Percentiles rank a stretch among this genome's conserved stretches.
These are phyloP conservation scores for Melitaea cinxia DNA, from an alignment of 1,140 invertebrate genomes.

Conservation along the genomic window DNA sequence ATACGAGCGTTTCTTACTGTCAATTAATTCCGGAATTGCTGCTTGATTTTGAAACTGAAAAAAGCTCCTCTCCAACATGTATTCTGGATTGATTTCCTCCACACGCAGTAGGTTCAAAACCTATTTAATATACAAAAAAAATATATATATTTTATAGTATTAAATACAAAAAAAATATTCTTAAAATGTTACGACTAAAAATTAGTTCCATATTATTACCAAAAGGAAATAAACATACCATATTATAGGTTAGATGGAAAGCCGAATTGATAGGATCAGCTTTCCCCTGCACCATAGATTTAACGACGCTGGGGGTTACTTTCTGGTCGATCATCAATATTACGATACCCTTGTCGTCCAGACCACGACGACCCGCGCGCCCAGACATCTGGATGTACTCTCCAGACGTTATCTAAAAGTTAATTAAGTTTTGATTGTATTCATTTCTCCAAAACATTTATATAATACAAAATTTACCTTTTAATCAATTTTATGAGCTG, in stretches of 20 bases:
- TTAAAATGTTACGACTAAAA: too few relatives aligned
- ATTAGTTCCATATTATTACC: too few relatives aligned
- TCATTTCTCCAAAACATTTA: too few relatives aligned
- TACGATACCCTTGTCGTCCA: slow-evolving; percentile 99
- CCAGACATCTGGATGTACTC: slow-evolving; percentile 99
- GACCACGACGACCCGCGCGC: slow-evolving; percentile 96
- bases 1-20: slow-evolving; percentile 84
- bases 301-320: slow-evolving; percentile 92
- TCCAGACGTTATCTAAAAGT: slow-evolving; percentile 91
- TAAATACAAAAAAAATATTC: too few relatives aligned
- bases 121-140: slow-evolving; percentile 29
- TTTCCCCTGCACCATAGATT: slow-evolving; percentile 94
- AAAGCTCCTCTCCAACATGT: slow-evolving; percentile 99
- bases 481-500: too few relatives aligned
- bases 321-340: slow-evolving; percentile 99
- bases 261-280: slow-evolving; percentile 99
- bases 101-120: slow-evolving; percentile 97
- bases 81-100: slow-evolving; percentile 99
- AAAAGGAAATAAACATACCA: slow-evolving; percentile 81
- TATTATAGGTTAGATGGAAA: slow-evolving; percentile 99
- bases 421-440: too few relatives aligned
- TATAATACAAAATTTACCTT: too few relatives aligned
- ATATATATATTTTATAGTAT: too few relatives aligned
- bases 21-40: slow-evolving; percentile 93
- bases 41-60: slow-evolving; percentile 99